A percentile compares a stretch with the other conserved stretches of the same genome.
Evolutionary conservation across 2,113 vertebrate species (phyloP).

Genomic region (Sminthopsis crassicaudata): DNA sequence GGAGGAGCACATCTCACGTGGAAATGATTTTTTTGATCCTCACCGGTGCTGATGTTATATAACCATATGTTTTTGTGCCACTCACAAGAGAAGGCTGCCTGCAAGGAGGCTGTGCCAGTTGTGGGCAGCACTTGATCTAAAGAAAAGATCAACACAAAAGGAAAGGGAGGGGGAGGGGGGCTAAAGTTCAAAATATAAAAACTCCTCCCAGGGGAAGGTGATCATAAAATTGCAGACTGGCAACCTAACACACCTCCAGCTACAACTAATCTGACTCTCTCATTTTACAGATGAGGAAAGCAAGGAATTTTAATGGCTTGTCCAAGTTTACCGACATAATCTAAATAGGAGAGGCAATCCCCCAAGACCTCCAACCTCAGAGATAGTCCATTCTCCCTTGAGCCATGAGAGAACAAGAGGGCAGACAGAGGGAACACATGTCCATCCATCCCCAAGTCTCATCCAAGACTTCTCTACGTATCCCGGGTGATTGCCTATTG

Average conservation of each 20-base stretch:
- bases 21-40: conserved; percentile 57
- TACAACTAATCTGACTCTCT: background rate
- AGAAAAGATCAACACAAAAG: background rate
- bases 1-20: background rate
- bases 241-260: background rate
- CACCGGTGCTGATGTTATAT: background rate
- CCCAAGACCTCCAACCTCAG: background rate
- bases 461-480: background rate
- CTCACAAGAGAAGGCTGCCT: conserved; percentile 2
- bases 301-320: background rate
- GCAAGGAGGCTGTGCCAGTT: conserved; percentile 37
- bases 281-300: background rate
- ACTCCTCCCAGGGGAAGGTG: background rate
- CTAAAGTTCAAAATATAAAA: background rate
- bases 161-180: background rate
- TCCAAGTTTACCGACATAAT: background rate
- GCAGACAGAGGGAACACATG: background rate
- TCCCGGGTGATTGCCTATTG: background rate
- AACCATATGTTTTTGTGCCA: background rate
- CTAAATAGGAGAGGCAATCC: background rate
- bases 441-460: background rate
- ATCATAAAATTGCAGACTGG: background rate
- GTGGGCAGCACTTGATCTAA: background rate
- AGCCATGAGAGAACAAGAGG: background rate
- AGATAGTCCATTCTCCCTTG: background rate